These are phyloP conservation scores for Danio rerio DNA, from an alignment of 2,113 vertebrate genomes.

Conservation along the genomic window DNA sequence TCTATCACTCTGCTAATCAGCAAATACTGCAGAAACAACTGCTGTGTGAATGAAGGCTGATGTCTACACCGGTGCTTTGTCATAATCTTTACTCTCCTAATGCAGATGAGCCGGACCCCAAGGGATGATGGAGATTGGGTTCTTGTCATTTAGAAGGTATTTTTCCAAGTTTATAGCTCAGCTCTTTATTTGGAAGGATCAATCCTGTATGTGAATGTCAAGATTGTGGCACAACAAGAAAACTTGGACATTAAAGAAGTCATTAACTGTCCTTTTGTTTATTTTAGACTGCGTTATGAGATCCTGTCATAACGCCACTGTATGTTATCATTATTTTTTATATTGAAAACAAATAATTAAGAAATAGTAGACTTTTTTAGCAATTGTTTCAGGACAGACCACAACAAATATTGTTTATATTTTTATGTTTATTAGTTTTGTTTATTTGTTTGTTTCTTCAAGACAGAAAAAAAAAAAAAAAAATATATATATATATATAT, in stretches of 20 bases:
- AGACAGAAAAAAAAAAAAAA: too few species aligned
- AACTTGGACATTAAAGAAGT: too few species aligned
- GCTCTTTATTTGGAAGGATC: not conserved
- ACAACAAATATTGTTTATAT: not conserved
- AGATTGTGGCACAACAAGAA: not conserved
- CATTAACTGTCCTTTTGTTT: too few species aligned
- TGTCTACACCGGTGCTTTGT: slow-evolving; percentile 31
- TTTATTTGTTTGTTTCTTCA: too few species aligned
- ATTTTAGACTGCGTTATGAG: too few species aligned
- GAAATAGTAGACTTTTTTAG: too few species aligned
- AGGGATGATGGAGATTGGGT: slow-evolving; percentile 37
- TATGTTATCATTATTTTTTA: too few species aligned
- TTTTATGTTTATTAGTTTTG: too few species aligned
- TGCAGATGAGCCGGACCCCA: not conserved
- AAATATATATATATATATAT: too few species aligned
- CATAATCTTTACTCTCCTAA: slow-evolving; percentile 14
- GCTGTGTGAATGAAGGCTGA: slow-evolving; percentile 36
- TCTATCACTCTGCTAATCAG: slow-evolving; percentile 46
- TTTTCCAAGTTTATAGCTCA: slow-evolving; percentile 49
- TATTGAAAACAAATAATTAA: too few species aligned
- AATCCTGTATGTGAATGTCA: not conserved
- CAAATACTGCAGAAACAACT: slow-evolving; percentile 45
- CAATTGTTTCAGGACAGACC: not conserved
- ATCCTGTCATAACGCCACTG: too few species aligned
- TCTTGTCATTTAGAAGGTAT: slow-evolving; percentile 43